Percentiles rank a stretch among this genome's conserved stretches.
Conservation (phyloP, 2,888 invertebrate genomes). For the Glaucopsyche alexis region DNA sequence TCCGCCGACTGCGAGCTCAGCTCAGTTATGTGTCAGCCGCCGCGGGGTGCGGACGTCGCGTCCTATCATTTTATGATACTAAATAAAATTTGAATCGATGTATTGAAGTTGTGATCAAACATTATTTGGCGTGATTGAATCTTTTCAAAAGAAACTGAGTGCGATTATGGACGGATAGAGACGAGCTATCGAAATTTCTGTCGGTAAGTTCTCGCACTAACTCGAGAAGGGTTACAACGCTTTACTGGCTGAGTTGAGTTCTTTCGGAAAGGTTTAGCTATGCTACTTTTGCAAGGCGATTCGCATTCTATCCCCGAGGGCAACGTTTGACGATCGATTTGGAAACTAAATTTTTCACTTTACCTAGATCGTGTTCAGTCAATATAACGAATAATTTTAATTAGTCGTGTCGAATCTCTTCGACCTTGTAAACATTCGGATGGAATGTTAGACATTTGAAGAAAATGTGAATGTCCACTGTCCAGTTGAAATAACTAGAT, state of each 20-base stretch:
- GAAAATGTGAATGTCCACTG: slow-evolving; percentile 48
- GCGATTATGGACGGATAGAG: slow-evolving; percentile 58
- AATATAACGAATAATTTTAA: slow-evolving; percentile 3
- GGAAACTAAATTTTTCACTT: slow-evolving; percentile 32
- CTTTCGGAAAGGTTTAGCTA: slow-evolving; percentile 57
- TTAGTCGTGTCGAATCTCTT: slow-evolving; percentile 41
- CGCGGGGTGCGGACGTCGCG: slow-evolving; percentile 52
- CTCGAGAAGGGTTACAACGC: slow-evolving; percentile 55
- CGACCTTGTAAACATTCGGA: slow-evolving; percentile 44
- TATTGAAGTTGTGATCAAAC: slow-evolving; percentile 51
- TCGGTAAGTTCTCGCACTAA: slow-evolving; percentile 61
- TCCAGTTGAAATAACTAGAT: slow-evolving; percentile 40
- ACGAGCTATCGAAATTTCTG: slow-evolving; percentile 47
- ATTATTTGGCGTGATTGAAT: slow-evolving; percentile 52
- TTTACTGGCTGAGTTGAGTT: slow-evolving; percentile 48
- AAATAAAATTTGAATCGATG: slow-evolving; percentile 64
- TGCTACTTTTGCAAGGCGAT: slow-evolving; percentile 61
- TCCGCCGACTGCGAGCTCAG: slow-evolving; percentile 44
- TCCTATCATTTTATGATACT: slow-evolving; percentile 41
- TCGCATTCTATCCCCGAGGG: slow-evolving; percentile 55
- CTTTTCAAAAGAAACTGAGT: slow-evolving; percentile 49
- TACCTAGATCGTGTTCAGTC: background rate
- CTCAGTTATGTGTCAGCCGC: slow-evolving; percentile 62
- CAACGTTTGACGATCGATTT: slow-evolving; percentile 31
- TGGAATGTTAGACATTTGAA: slow-evolving; percentile 43